These are phyloP conservation scores for Pipra filicauda DNA, from an alignment of 2,113 vertebrate species.

Conservation along the genomic window DNA sequence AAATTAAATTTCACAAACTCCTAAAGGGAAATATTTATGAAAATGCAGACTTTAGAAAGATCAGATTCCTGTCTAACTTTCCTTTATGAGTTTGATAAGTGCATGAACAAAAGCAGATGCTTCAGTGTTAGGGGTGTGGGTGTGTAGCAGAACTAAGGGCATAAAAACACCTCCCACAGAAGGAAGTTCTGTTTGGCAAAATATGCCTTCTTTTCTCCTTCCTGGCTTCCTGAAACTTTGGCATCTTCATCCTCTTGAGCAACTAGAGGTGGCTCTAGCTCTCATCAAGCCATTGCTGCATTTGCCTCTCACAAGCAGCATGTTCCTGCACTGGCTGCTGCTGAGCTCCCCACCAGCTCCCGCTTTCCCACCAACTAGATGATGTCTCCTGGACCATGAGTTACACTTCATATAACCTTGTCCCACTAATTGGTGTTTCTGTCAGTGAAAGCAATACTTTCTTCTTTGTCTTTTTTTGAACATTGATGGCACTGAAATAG, in stretches of 20 bases:
- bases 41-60: slow-evolving; percentile 45
- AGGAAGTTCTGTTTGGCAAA: neutral
- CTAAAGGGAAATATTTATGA: slow-evolving; percentile 51
- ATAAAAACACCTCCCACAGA: neutral
- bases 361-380: neutral
- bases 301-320: rapidly evolving
- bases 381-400: neutral
- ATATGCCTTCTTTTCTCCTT: neutral
- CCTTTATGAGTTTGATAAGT: neutral
- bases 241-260: neutral
- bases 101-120: neutral
- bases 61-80: neutral
- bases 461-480: neutral
- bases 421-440: neutral
- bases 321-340: neutral
- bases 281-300: neutral
- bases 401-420: neutral
- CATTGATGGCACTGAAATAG: neutral
- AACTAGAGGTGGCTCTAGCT: neutral
- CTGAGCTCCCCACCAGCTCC: neutral
- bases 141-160: neutral
- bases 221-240: neutral
- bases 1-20: slow-evolving; percentile 53
- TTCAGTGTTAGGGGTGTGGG: neutral
- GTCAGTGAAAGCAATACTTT: neutral